A percentile compares a stretch with the other conserved stretches of the same genome.
Evolutionary conservation across 2,797 vertebrate genomes (phyloP).

Genomic region (Manis pentadactyla): DNA sequence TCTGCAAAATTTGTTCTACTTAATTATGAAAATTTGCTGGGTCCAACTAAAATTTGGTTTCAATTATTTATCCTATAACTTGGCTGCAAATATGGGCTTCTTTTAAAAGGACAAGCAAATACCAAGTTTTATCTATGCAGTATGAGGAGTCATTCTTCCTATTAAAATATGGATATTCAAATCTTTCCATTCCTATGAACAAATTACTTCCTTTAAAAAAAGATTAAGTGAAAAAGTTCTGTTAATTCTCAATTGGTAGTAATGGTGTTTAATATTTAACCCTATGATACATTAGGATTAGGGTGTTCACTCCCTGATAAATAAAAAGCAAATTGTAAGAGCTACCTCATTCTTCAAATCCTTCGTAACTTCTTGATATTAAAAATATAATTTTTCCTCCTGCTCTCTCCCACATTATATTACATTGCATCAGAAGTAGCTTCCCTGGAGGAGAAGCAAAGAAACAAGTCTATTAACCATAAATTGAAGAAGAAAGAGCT

Average conservation of each 20-base stretch:
- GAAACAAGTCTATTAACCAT: slow-evolving; percentile 36
- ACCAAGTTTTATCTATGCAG: slow-evolving; percentile 40
- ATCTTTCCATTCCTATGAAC: slow-evolving; percentile 29
- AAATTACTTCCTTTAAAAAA: slow-evolving; percentile 47
- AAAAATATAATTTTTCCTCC: slow-evolving; percentile 60
- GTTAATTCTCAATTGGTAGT: slow-evolving; percentile 40
- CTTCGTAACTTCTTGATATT: slow-evolving; percentile 63
- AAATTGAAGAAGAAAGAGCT: slow-evolving; percentile 44
- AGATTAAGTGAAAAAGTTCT: slow-evolving; percentile 36
- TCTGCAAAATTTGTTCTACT: slow-evolving; percentile 26
- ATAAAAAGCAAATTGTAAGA: slow-evolving; percentile 38
- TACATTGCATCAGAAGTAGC: neutral
- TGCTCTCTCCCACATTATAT: slow-evolving; percentile 25
- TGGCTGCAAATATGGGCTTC: slow-evolving; percentile 34
- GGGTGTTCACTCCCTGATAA: neutral
- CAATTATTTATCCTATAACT: neutral
- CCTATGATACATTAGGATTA: slow-evolving; percentile 23
- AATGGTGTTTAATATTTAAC: slow-evolving; percentile 40
- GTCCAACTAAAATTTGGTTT: slow-evolving; percentile 33
- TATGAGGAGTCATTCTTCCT: slow-evolving; percentile 29
- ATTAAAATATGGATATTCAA: slow-evolving; percentile 38
- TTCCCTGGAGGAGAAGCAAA: slow-evolving; percentile 35
- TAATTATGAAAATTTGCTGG: neutral
- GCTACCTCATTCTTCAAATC: neutral
- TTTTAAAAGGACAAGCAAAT: slow-evolving; percentile 46